Percentiles rank a stretch among this genome's conserved stretches.
Evolutionary conservation across 2,113 vertebrate genomes (phyloP).

Genomic region (Anthoscopus minutus): DNA sequence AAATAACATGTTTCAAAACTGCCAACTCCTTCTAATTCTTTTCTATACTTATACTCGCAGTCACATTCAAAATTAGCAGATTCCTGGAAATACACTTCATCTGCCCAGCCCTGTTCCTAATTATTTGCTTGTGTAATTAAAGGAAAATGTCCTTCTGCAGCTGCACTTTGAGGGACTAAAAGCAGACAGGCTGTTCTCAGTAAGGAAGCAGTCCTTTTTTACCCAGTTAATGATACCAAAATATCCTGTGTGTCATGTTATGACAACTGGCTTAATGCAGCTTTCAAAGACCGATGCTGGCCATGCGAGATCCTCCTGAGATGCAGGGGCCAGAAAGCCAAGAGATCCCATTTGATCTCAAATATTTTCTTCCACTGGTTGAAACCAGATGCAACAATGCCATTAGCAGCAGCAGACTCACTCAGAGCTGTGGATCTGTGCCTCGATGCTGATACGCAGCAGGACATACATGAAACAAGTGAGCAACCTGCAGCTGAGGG

Average conservation of each 20-base stretch:
- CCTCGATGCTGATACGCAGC: neutral
- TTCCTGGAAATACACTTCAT: neutral
- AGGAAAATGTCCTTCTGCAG: neutral
- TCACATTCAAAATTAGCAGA: neutral
- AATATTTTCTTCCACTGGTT: neutral
- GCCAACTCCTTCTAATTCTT: neutral
- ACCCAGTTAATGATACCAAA: neutral
- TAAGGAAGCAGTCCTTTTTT: neutral
- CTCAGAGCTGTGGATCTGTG: neutral
- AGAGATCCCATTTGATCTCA: neutral
- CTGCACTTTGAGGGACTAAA: neutral
- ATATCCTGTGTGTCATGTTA: neutral
- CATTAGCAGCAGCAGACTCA: neutral
- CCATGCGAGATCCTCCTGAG: neutral
- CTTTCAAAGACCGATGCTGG: neutral
- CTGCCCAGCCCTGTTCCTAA: neutral
- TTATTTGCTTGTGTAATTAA: neutral
- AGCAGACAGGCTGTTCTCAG: neutral
- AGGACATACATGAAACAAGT: neutral
- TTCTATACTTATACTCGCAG: neutral
- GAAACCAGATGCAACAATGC: neutral
- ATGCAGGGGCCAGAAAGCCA: neutral
- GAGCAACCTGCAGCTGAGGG: neutral
- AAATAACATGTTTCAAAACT: constrained; percentile 33
- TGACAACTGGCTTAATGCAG: neutral